These are phyloP conservation scores for Luidia sarsii DNA, from an alignment of 53 echinoderm and acorn worm genomes.

Conservation along the genomic window DNA sequence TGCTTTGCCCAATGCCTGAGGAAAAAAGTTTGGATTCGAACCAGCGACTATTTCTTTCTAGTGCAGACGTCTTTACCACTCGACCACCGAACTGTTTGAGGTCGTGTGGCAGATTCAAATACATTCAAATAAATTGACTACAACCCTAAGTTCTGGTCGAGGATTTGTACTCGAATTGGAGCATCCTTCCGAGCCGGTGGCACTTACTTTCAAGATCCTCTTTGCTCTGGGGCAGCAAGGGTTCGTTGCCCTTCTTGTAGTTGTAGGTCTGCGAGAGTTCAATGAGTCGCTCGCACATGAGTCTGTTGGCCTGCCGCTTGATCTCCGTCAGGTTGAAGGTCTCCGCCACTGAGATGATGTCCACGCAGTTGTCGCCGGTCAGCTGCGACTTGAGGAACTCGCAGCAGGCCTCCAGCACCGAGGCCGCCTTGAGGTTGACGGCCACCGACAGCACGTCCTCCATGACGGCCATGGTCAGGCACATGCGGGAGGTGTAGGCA, in stretches of 20 bases:
- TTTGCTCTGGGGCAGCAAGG: constrained; percentile 35
- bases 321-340: constrained; percentile 76
- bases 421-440: constrained; percentile 63
- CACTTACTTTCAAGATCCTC: constrained; percentile 63
- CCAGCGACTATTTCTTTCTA: no score
- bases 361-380: constrained; percentile 87
- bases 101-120: no score
- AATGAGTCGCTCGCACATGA: constrained; percentile 85
- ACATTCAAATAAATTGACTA: no score
- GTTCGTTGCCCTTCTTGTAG: constrained; percentile 53
- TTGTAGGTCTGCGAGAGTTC: constrained; percentile 81
- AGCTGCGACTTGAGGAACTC: constrained; percentile 78
- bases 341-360: constrained; percentile 83
- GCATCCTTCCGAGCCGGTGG: no score
- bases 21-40: no score
- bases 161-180: no score
- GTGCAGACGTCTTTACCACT: no score
- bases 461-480: constrained; percentile 70
- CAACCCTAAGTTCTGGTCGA: no score
- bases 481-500: constrained; percentile 80
- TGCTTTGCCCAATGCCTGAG: no score
- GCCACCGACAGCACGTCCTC: constrained; percentile 73
- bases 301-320: constrained; percentile 78
- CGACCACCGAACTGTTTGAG: no score
- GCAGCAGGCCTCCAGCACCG: constrained; percentile 81